Evolutionary conservation across 1,140 invertebrate species (phyloP), one percentile per base, ranked within the genome.

Genomic region (Meloidogyne exigua): DNA sequence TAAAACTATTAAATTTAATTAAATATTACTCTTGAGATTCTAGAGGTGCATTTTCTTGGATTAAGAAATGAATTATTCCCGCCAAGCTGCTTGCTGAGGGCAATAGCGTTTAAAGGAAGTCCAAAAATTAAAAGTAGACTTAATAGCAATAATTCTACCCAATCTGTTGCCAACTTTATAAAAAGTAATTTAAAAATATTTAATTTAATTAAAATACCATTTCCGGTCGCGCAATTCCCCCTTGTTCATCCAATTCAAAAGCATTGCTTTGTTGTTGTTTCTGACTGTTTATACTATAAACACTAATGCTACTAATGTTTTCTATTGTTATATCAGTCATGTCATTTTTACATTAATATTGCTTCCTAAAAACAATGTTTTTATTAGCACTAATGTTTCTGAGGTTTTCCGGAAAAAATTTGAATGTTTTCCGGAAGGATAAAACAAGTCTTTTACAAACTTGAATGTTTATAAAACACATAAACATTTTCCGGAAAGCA

Each of bases 111-210:
- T 15, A 81, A 65, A 9, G 80, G 80, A 10, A 76, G 67, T 10
- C 80, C 81, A 21, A 81, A 26, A 21, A 83, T 39, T 10, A 81
- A 57, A 13, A 81, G 76, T 18, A 75, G 18, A 1, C 62, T 64
- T 10, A 81, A 67, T n/a, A 81, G 70, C n/a, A 73, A 36, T 78
- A 81, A 67, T 65, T 83, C 80, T 18, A 81, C 36, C 76, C 78
- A 81, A 64, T 81, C 80, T 18, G 76, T 36, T 39, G 80, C 36
- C 36, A 80, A 42, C 68, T 68, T 28, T 25, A 49, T 12, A 74
- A 74, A 66, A 39, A 39, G 9, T 18, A 67, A 67, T 25, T 68
- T 0, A 36, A 32, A 68, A 68, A 23, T 42, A 9, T 7, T 9
- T 68, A 26, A 39, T 42, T n/a, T n/a, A 68, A 9, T 18, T 5